Evolutionary conservation across 2,113 vertebrate genomes (phyloP).

Genomic region (Vombatus ursinus): DNA sequence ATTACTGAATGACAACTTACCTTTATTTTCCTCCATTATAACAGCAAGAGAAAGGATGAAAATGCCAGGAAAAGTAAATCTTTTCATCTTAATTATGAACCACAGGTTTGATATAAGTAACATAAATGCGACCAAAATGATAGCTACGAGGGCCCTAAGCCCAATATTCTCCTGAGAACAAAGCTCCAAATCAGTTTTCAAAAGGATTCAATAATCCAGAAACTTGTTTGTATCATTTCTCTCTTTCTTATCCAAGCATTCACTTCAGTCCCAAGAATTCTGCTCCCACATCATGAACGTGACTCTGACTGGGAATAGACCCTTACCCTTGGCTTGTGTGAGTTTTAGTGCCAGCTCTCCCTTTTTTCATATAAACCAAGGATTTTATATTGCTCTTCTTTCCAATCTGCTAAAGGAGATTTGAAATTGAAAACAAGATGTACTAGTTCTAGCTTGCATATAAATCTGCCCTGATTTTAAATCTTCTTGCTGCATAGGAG

Average conservation of each 20-base stretch:
- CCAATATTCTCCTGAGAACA: constrained; percentile 11
- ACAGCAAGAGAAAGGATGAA: neutral
- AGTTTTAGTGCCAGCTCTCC: constrained; percentile 12
- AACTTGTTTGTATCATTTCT: neutral
- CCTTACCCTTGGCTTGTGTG: neutral
- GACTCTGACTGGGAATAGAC: constrained; percentile 32
- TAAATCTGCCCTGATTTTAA: constrained; percentile 59
- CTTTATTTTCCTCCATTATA: neutral
- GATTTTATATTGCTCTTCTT: constrained; percentile 37
- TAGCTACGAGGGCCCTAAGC: neutral
- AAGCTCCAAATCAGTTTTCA: neutral
- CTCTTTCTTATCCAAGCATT: neutral
- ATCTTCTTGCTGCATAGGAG: constrained; percentile 12
- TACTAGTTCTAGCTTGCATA: constrained; percentile 20
- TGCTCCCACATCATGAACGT: neutral
- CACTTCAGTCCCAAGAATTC: constrained; percentile 23
- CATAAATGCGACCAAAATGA: neutral
- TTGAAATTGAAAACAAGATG: neutral
- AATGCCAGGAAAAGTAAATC: neutral
- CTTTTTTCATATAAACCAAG: neutral
- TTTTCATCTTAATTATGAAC: constrained; percentile 9
- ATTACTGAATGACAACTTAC: neutral
- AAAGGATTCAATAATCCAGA: neutral
- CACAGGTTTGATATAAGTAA: constrained; percentile 16
- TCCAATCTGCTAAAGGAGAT: neutral